These are phyloP conservation scores for Osedax frankpressi DNA, from an alignment of 2,888 invertebrate species.

Conservation along the genomic window DNA sequence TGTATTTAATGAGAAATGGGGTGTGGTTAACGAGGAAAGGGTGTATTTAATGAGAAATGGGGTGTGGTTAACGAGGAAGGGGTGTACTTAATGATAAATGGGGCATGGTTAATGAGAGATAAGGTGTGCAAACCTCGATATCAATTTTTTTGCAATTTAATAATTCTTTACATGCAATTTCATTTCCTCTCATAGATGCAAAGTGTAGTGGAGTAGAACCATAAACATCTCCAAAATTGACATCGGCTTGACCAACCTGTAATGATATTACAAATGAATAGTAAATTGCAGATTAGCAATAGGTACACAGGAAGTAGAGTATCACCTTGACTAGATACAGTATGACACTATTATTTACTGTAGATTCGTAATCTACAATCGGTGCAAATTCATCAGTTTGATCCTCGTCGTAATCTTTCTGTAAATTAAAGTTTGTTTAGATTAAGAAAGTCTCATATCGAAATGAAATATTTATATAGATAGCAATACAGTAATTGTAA, in stretches of 20 bases:
- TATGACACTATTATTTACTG: slow-evolving; percentile 31
- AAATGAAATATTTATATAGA: no score
- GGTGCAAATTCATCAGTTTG: background rate
- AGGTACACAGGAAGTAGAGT: slow-evolving; percentile 5
- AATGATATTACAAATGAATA: slow-evolving; percentile 13
- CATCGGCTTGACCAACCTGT: slow-evolving; percentile 47
- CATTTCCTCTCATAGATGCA: slow-evolving; percentile 63
- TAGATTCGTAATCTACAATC: slow-evolving; percentile 22
- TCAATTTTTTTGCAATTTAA: slow-evolving; percentile 56
- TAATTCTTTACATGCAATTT: slow-evolving; percentile 59
- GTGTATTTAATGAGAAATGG: no score
- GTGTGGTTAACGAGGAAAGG: no score
- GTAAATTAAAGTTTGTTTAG: background rate
- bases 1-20: no score
- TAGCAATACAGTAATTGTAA: no score
- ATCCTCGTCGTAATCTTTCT: background rate
- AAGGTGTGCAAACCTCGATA: slow-evolving; percentile 52
- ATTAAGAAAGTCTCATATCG: no score
- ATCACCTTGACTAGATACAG: slow-evolving; percentile 30
- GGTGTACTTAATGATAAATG: no score
- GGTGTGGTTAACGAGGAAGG: no score
- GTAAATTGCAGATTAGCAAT: no score
- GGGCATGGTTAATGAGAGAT: no score
- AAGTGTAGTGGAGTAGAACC: slow-evolving; percentile 63
- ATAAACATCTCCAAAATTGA: slow-evolving; percentile 50